Evolutionary conservation across 30 jellyfish, hydroid and myxozoan genomes (phyloP), one percentile per base, ranked within the genome.

Genomic region (Hydra vulgaris): DNA sequence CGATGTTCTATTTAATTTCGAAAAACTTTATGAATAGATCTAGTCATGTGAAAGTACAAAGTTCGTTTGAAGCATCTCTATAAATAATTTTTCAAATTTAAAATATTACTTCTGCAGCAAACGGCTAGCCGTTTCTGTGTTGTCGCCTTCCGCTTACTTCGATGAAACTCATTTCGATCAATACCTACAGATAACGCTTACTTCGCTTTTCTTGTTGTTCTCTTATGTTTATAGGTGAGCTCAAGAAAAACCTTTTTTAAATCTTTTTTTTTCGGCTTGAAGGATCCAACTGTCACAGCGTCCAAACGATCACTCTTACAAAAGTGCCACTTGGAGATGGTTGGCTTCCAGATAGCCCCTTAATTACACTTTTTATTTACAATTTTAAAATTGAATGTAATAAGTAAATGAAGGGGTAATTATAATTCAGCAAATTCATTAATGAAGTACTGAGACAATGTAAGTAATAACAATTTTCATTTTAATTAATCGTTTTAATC

Each of bases 211-310:
- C 61, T 40, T 40, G 61, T 3, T 40, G 61, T 40, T 12, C 12
- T 40, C 79, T 71, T 20, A 71, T 71, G 79, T 71, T 71, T 12
- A 71, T 71, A 20, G 53, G 79, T 71, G 27, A 17, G 26, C 27
- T 71, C 79, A 23, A 27, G 53, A 15, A 53, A 27, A 20, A 68
- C 8, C 27, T 53, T 20, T 20, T 71, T 12, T 71, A 15, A n/a
- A 27, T 0, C 1, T 7, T 71, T 71, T 71, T 71, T 71, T 71
- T 71, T 71, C 53, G 79, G 79, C 79, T 71, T 20, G 26, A 71
- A 27, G 79, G 79, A 71, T 71, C 53, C 79, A 71, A 7, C 20
- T 71, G 79, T 71, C 79, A 71, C 21, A 71, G 79, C 79, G 79
- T 27, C 27, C 79, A 27, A 71, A 7, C 79, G 1, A 20, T 71